phyloP scores from a whole-genome alignment of 2,888 invertebrate genomes.

The Geophilus truncorum region DNA sequence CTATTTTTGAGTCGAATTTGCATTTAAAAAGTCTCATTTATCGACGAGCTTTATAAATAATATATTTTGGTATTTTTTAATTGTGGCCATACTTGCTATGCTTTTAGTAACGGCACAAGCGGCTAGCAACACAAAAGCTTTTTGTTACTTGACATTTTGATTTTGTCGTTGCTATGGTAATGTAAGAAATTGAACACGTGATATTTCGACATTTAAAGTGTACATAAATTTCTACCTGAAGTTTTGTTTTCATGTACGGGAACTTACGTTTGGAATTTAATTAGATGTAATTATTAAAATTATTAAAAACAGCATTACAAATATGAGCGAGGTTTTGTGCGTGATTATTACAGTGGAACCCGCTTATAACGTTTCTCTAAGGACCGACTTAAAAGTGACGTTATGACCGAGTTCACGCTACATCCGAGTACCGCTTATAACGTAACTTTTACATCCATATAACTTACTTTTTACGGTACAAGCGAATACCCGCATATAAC shows the following conservation, averaged over 20 bases:
- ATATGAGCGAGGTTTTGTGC: too few species aligned
- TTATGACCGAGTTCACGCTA: too few species aligned
- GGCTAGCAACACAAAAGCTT: background rate
- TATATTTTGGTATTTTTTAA: background rate
- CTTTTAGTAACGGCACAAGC: background rate
- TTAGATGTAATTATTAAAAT: background rate
- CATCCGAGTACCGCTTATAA: too few species aligned
- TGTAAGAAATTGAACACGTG: background rate
- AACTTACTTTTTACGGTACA: too few species aligned
- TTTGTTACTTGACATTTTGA: background rate
- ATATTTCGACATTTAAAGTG: background rate
- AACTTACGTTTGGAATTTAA: background rate
- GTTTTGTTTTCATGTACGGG: background rate
- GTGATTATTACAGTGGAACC: too few species aligned
- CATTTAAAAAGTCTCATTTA: background rate
- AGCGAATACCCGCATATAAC: too few species aligned
- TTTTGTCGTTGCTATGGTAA: background rate
- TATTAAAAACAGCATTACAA: background rate
- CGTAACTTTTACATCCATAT: too few species aligned
- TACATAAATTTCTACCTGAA: background rate
- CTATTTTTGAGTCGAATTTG: background rate
- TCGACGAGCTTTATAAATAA: background rate
- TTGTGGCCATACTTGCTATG: background rate
- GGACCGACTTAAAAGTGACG: too few species aligned
- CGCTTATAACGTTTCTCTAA: too few species aligned